Evolutionary conservation across 92 coral and sea anemone species (phyloP).

Genomic region (Epizoanthus ramosus): DNA sequence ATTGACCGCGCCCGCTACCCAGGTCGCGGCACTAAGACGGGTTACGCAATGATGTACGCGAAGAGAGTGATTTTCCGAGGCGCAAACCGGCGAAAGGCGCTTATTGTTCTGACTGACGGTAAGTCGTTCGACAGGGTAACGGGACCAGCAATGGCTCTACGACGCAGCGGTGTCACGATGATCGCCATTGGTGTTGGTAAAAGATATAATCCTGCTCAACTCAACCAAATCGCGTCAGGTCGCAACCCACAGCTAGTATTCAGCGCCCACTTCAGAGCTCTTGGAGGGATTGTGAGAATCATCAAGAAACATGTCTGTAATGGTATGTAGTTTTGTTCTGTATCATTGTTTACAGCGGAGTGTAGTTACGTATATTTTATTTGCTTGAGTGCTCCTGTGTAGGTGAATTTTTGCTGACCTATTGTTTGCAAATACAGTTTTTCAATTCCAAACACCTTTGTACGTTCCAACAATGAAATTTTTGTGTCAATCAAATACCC

Average conservation of each 20-base stretch:
- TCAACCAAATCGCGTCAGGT: constrained; percentile 9
- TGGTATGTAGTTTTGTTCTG: background rate
- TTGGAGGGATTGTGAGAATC: constrained; percentile 25
- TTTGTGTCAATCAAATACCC: too few species aligned
- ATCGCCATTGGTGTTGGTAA: constrained; percentile 19
- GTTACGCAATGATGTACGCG: background rate
- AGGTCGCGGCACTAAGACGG: background rate
- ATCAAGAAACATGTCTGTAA: constrained; percentile 18
- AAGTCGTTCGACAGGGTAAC: constrained; percentile 5
- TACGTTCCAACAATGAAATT: too few species aligned
- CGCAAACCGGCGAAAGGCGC: constrained; percentile 17
- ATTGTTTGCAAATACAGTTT: too few species aligned
- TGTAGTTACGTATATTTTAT: too few species aligned
- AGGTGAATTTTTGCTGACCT: too few species aligned
- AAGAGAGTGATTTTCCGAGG: background rate
- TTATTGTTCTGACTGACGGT: constrained; percentile 25
- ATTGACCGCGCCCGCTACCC: constrained; percentile 52
- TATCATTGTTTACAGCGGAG: too few species aligned
- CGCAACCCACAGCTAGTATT: constrained; percentile 20
- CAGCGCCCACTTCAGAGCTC: constrained; percentile 19
- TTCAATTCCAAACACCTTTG: too few species aligned
- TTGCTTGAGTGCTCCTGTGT: too few species aligned
- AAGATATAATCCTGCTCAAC: background rate
- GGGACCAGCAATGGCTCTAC: constrained; percentile 23
- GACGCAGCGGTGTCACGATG: background rate